phyloP scores from a whole-genome alignment of 1,140 invertebrate genomes.

The Nylanderia fulva region DNA sequence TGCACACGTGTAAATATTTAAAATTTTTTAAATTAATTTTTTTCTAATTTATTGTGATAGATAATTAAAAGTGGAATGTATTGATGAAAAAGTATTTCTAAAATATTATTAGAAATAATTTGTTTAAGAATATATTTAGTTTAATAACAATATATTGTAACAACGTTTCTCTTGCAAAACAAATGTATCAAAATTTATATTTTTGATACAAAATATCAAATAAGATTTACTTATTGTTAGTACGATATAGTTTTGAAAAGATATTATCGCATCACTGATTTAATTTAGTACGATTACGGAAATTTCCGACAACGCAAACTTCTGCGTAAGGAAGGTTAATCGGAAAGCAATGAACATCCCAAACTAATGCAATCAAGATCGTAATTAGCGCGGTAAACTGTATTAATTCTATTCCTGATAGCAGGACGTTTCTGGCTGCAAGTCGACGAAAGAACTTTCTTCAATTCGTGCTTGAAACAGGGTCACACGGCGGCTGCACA shows the following conservation, averaged over 20 bases:
- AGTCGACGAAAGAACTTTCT: constrained; percentile 43
- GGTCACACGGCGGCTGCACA: background rate
- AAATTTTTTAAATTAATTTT: constrained; percentile 21
- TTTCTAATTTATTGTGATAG: background rate
- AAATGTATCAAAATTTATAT: background rate
- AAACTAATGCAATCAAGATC: constrained; percentile 42
- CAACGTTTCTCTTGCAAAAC: background rate
- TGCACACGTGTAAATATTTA: background rate
- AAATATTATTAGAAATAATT: too few relatives aligned
- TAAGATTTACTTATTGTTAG: background rate
- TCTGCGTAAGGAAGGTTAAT: constrained; percentile 26
- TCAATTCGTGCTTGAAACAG: constrained; percentile 18
- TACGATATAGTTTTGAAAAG: background rate
- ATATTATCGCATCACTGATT: constrained; percentile 5
- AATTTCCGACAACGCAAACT: constrained; percentile 16
- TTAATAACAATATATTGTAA: too few relatives aligned
- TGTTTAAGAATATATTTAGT: too few relatives aligned
- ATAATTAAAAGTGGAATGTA: background rate
- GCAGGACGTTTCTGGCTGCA: constrained; percentile 2
- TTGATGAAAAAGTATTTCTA: background rate
- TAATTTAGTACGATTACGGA: constrained; percentile 1
- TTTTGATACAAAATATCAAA: background rate
- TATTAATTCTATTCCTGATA: constrained; percentile 44
- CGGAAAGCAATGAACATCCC: constrained; percentile 44
- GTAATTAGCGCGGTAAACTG: constrained; percentile 48